Percentiles rank a stretch among this genome's conserved stretches.
Evolutionary conservation across 1,140 invertebrate species (phyloP).

Genomic region (Zaprionus tsacasi): DNA sequence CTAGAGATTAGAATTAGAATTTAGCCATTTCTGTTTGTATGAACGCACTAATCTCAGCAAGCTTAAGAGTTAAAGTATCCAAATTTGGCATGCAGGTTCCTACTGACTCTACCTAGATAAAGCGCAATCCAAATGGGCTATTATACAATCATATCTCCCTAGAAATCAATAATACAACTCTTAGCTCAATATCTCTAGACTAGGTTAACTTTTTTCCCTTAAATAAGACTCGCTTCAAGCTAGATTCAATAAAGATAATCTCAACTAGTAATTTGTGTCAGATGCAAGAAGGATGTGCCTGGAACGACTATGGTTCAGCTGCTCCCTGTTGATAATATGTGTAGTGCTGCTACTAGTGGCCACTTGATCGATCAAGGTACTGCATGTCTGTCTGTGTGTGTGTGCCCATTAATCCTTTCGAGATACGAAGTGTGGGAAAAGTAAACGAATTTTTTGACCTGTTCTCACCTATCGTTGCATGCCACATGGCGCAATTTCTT

Average conservation of each 20-base stretch:
- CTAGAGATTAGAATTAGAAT: too few species aligned
- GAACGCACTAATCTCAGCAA: not conserved
- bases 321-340: not conserved
- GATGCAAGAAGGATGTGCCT: not conserved
- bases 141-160: not conserved
- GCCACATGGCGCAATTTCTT: constrained; percentile 91
- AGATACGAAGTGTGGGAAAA: not conserved
- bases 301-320: not conserved
- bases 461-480: constrained; percentile 90
- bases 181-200: too few species aligned
- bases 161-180: not conserved
- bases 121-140: not conserved
- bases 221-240: not conserved
- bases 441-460: constrained; percentile 7
- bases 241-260: not conserved
- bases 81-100: not conserved
- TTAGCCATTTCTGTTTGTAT: not conserved
- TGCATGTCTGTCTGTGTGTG: not conserved
- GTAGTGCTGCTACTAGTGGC: not conserved
- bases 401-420: not conserved
- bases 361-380: constrained; percentile 2
- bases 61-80: not conserved
- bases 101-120: not conserved
- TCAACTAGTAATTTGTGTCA: not conserved
- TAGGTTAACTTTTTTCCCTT: too few species aligned